A percentile compares a stretch with the other conserved stretches of the same genome.
Evolutionary conservation across 2,797 vertebrate species (phyloP).

Genomic region (Labeo calbasu): DNA sequence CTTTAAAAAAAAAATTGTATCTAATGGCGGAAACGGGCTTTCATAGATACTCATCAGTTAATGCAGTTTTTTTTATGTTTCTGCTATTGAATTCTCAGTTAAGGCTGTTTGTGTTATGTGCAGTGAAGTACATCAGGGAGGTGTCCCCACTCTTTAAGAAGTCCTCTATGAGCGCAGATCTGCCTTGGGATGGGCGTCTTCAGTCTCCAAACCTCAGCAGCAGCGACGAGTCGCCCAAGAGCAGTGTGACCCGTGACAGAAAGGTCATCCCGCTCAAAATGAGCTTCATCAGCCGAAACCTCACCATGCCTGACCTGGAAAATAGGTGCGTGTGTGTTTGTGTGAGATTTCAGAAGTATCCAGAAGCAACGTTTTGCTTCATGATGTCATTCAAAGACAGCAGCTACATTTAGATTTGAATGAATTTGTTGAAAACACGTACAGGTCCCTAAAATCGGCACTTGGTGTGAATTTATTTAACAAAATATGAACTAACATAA

Average conservation of each 20-base stretch:
- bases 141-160: slow-evolving; percentile 96
- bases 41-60: background rate
- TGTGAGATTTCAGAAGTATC: slow-evolving; percentile 51
- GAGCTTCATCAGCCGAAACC: slow-evolving; percentile 93
- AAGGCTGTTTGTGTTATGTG: slow-evolving; percentile 45
- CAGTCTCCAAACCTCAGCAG: slow-evolving; percentile 87
- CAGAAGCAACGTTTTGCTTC: slow-evolving; percentile 18
- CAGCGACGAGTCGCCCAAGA: slow-evolving; percentile 90
- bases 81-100: background rate
- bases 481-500: background rate
- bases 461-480: background rate
- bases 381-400: no score
- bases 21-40: no score
- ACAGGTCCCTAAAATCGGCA: background rate
- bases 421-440: background rate
- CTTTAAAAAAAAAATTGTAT: no score
- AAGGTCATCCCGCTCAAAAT: slow-evolving; percentile 95
- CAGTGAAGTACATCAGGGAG: slow-evolving; percentile 97
- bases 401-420: background rate
- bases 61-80: background rate
- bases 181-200: slow-evolving; percentile 88
- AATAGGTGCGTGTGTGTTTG: slow-evolving; percentile 81
- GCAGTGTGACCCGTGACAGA: slow-evolving; percentile 82
- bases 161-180: slow-evolving; percentile 88
- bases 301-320: slow-evolving; percentile 96